Evolutionary conservation across 2,888 invertebrate genomes (phyloP).

Genomic region (Melitaea athalia): DNA sequence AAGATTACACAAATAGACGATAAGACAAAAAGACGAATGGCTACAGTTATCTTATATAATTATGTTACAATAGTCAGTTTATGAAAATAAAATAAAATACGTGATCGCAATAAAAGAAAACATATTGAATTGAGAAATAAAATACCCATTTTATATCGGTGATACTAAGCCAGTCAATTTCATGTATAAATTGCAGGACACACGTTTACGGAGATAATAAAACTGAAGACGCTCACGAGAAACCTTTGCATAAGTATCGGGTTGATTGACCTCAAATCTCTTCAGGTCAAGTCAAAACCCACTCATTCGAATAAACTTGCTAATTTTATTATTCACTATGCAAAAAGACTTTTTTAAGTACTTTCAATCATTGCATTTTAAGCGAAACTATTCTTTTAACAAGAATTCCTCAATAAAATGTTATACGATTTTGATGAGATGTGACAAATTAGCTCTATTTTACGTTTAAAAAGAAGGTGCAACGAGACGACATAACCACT

Average conservation of each 20-base stretch:
- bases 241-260: constrained; percentile 15
- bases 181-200: neutral
- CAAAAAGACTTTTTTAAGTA: neutral
- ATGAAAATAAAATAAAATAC: neutral
- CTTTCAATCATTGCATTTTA: neutral
- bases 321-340: constrained; percentile 1
- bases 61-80: too few relatives aligned
- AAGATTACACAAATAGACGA: too few relatives aligned
- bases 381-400: too few relatives aligned
- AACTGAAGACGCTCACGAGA: constrained; percentile 4
- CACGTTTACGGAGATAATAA: neutral
- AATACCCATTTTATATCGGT: neutral
- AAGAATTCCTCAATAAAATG: too few relatives aligned
- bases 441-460: too few relatives aligned
- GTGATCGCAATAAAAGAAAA: neutral
- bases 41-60: too few relatives aligned
- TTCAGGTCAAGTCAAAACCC: constrained; percentile 8
- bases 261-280: constrained; percentile 28
- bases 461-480: too few relatives aligned
- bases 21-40: too few relatives aligned
- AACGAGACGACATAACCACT: too few relatives aligned
- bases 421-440: too few relatives aligned
- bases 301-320: constrained; percentile 1
- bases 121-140: neutral
- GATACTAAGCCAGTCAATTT: neutral